Evolutionary conservation across 2,888 invertebrate species (phyloP).

Genomic region (Ormyrus rosae): DNA sequence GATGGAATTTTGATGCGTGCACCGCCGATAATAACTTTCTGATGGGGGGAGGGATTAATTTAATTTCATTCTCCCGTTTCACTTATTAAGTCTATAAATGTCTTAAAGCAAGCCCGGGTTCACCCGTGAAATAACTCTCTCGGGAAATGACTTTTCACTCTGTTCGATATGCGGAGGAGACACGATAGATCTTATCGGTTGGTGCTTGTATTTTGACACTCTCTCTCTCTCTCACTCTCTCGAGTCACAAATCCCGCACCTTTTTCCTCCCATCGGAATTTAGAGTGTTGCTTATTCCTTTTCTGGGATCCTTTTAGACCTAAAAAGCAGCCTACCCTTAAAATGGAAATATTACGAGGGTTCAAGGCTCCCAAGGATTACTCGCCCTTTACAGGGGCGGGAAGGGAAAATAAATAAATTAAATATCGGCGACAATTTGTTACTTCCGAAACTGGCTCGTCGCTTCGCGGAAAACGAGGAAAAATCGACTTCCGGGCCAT

Average conservation of each 20-base stretch:
- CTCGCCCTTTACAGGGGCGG: neutral
- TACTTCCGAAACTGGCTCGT: too few species aligned
- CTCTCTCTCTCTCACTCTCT: neutral
- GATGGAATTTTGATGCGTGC: neutral
- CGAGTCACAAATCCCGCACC: slow-evolving; percentile 40
- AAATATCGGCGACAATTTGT: too few species aligned
- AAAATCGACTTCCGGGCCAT: slow-evolving; percentile 9
- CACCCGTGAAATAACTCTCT: neutral
- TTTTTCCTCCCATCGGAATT: slow-evolving; percentile 43
- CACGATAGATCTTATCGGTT: slow-evolving; percentile 36
- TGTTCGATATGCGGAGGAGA: neutral
- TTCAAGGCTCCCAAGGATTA: neutral
- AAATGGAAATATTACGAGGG: slow-evolving; percentile 32
- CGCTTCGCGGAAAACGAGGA: slow-evolving; percentile 7
- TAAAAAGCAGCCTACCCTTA: slow-evolving; percentile 29
- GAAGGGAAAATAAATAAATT: too few species aligned
- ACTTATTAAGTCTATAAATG: slow-evolving; percentile 10
- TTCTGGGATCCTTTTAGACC: slow-evolving; percentile 18
- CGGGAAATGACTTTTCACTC: slow-evolving; percentile 45
- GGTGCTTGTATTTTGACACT: slow-evolving; percentile 51
- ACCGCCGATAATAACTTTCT: slow-evolving; percentile 22
- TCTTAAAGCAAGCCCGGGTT: neutral
- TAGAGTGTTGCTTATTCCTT: slow-evolving; percentile 43
- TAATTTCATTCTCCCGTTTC: slow-evolving; percentile 37
- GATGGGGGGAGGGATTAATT: slow-evolving; percentile 33